These are phyloP conservation scores for Hesperophylax magnus DNA, from an alignment of 1,140 invertebrate genomes.

Conservation along the genomic window DNA sequence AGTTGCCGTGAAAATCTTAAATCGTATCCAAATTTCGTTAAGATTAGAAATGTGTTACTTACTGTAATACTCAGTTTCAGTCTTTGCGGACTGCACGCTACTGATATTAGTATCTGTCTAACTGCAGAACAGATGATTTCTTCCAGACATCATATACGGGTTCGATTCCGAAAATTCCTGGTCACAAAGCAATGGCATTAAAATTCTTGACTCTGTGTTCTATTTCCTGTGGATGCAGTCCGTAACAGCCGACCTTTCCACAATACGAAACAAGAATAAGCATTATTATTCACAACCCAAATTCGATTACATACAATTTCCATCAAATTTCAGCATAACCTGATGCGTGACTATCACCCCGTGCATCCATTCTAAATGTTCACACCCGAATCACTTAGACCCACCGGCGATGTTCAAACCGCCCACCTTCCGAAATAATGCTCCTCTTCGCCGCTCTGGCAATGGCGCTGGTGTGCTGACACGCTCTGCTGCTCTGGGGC, in stretches of 20 bases:
- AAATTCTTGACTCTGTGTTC: not conserved
- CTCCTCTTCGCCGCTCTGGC: not conserved
- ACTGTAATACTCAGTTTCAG: too few relatives aligned
- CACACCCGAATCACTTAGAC: conserved; percentile 16
- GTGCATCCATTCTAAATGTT: conserved; percentile 8
- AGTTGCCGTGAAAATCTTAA: too few relatives aligned
- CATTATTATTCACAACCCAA: not conserved
- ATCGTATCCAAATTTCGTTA: too few relatives aligned
- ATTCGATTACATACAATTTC: not conserved
- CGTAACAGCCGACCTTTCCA: not conserved
- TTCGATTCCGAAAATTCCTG: not conserved
- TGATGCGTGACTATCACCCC: not conserved
- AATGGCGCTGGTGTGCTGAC: not conserved
- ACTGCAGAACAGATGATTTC: too few relatives aligned
- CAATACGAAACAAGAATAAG: not conserved
- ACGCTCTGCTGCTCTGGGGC: not conserved
- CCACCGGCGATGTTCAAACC: not conserved
- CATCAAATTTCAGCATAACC: not conserved
- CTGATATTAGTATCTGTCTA: too few relatives aligned
- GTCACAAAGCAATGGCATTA: not conserved
- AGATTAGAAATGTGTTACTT: too few relatives aligned
- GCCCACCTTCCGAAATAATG: conserved; percentile 5
- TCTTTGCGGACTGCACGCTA: too few relatives aligned
- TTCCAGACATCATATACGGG: too few relatives aligned
- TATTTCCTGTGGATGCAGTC: not conserved